Base-by-base conservation (phyloP, 2,113 vertebrate species). In the Cyanistes caeruleus region DNA sequence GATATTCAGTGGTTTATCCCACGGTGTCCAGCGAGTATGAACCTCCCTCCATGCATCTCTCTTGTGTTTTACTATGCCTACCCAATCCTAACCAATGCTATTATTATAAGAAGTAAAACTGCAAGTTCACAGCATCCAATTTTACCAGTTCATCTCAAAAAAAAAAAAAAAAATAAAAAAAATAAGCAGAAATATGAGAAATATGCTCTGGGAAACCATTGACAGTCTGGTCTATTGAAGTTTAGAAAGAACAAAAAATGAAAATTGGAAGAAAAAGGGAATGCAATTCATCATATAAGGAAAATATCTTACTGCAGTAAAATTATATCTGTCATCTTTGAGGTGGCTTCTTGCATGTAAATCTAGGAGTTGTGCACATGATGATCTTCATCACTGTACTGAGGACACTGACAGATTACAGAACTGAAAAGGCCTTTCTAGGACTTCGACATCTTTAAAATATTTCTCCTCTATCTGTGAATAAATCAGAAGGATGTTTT, bases 401-500 rank as follows among this genome's bases (percentile, higher is more conserved):
- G 79, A 58, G 59, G 73, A 79, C 79, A 37, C 41, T 73, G 91
- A 84, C 22, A 49, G 72, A 87, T 70, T 68, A 58, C 39, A 84
- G 52, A 60, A 18, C 17, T 16, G 64, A 43, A 59, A 95, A 90
- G 76, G 79, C 70, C 82, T 65, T 91, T 74, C 87, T 68, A 81
- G 44, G 44, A 37, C 69, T 91, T 67, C 5, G 70, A 65, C n/a
- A 49, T 25, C 8, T 68, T 93, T 2, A 3, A 89, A 80, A 52
- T 51, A 73, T 74, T 89, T 76, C 30, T 67, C 5, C 19, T 55
- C 43, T 87, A 24, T 14, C 62, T 74, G 63, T 8, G 23, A 95
- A 97, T 95, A 92, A 95, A 95, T 89, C 84, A 95, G 80, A 73
- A 8, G 24, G 44, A 44, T 23, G 14, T 33, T 79, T 76, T 62